Conservation (phyloP, 2,797 vertebrate species). For the Ara ararauna region DNA sequence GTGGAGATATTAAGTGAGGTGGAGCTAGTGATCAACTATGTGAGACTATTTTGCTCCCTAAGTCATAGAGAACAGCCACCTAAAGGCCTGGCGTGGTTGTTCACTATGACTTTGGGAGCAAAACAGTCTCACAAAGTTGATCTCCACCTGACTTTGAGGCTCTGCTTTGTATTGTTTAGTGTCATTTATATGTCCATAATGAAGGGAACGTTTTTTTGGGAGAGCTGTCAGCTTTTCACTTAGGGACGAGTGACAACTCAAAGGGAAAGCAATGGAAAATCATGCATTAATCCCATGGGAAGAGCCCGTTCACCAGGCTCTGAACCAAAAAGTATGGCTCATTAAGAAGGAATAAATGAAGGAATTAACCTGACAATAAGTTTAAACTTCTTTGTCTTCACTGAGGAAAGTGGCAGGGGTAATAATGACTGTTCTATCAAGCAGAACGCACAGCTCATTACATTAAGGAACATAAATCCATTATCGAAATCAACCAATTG, state of each 20-base stretch:
- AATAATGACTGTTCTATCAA: background rate
- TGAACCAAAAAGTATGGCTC: background rate
- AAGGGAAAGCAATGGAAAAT: slow-evolving; percentile 2
- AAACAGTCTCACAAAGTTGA: background rate
- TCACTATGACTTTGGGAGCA: background rate
- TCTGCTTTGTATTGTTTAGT: background rate
- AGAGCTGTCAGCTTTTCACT: background rate
- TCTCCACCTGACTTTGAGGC: background rate
- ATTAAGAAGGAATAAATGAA: background rate
- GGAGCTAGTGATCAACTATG: background rate
- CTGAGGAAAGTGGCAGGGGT: background rate
- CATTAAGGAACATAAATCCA: background rate
- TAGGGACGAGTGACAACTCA: background rate
- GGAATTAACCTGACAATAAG: slow-evolving; percentile 2
- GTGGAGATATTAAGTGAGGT: background rate
- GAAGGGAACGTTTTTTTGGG: background rate
- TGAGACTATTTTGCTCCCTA: background rate
- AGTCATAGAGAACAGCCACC: background rate
- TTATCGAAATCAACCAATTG: background rate
- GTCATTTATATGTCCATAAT: background rate
- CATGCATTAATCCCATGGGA: background rate
- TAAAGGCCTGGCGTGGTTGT: background rate
- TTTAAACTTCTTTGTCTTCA: background rate
- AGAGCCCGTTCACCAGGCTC: background rate
- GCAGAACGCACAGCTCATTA: background rate